Evolutionary conservation across 2,113 vertebrate species (phyloP).

Genomic region (Hepsetus odoe): DNA sequence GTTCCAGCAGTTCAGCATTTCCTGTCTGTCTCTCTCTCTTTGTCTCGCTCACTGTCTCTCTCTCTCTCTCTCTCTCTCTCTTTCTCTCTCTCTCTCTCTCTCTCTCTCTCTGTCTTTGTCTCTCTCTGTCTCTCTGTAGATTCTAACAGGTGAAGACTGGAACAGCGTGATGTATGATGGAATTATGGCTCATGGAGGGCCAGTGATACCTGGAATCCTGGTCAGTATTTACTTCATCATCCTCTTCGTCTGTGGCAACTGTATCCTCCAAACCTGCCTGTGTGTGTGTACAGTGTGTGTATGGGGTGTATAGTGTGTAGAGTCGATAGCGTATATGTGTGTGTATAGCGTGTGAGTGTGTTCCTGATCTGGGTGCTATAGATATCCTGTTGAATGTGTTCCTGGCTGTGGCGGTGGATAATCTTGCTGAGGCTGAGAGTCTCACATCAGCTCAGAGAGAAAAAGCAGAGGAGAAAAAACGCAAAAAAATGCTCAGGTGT

Average conservation of each 20-base stretch:
- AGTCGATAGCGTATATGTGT: not conserved
- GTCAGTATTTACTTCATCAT: slow-evolving; percentile 94
- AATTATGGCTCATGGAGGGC: slow-evolving; percentile 88
- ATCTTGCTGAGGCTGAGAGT: slow-evolving; percentile 90
- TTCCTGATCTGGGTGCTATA: slow-evolving; percentile 67
- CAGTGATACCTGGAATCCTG: slow-evolving; percentile 83
- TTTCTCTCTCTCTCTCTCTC: not conserved
- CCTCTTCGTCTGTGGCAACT: slow-evolving; percentile 91
- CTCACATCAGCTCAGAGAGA: slow-evolving; percentile 91
- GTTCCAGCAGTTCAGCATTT: not conserved
- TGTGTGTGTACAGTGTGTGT: not conserved
- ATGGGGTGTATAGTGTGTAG: not conserved
- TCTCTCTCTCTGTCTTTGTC: not conserved
- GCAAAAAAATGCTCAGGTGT: slow-evolving; percentile 84
- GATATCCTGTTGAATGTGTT: slow-evolving; percentile 94
- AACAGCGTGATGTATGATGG: slow-evolving; percentile 91
- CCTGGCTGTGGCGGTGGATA: slow-evolving; percentile 91
- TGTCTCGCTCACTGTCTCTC: not conserved
- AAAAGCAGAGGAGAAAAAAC: slow-evolving; percentile 87
- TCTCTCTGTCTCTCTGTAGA: slow-evolving; percentile 65
- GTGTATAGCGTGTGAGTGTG: slow-evolving; percentile 13
- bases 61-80: not conserved
- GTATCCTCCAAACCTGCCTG: slow-evolving; percentile 77
- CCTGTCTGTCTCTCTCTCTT: not conserved
- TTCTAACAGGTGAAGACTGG: slow-evolving; percentile 92